Evolutionary conservation across 2,113 vertebrate genomes (phyloP).

Genomic region (Etia nguti): DNA sequence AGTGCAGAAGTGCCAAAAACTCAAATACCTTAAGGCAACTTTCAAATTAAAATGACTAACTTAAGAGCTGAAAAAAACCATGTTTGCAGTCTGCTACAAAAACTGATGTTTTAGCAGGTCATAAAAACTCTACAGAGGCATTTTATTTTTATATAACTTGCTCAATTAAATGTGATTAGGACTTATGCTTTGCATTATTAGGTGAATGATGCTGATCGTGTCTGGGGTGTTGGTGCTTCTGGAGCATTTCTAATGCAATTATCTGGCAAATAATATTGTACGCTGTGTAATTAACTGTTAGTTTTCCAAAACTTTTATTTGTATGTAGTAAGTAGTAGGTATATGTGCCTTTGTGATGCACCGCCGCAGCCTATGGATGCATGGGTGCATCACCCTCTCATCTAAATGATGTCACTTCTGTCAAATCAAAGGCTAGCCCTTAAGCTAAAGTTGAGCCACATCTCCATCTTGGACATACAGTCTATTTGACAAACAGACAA

Average conservation of each 20-base stretch:
- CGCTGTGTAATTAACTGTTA: background rate
- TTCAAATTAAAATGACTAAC: background rate
- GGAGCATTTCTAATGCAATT: background rate
- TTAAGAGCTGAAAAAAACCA: rapidly evolving
- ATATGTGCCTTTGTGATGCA: background rate
- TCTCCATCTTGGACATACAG: background rate
- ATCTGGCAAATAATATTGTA: background rate
- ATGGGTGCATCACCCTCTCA: background rate
- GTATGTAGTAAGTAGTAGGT: background rate
- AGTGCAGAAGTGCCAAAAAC: background rate
- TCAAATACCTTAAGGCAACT: background rate
- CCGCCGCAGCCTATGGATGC: background rate
- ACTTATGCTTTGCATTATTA: background rate
- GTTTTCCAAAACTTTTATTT: background rate
- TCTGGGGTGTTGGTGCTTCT: background rate
- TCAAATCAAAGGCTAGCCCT: too few species aligned
- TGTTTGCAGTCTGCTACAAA: background rate
- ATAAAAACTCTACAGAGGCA: background rate
- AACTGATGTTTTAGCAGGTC: background rate
- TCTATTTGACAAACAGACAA: background rate
- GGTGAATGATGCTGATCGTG: background rate
- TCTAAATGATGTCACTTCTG: background rate
- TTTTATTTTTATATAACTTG: background rate
- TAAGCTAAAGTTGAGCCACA: background rate
- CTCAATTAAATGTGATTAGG: background rate